A percentile compares a stretch with the other conserved stretches of the same genome.
These are phyloP conservation scores for Drosophila burlai DNA, from an alignment of 1,140 invertebrate genomes.

Conservation along the genomic window DNA sequence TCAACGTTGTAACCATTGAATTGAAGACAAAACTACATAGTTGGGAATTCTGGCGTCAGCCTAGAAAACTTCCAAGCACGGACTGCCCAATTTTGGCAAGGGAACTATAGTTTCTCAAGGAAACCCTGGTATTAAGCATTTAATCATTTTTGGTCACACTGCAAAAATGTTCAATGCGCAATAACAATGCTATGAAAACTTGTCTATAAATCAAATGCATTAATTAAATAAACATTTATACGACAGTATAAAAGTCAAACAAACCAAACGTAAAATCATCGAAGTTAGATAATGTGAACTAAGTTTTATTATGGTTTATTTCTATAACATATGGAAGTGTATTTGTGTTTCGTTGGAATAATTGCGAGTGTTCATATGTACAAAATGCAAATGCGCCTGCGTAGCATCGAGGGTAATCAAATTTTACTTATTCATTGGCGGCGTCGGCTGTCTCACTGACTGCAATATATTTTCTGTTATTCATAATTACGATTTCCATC, in stretches of 20 bases:
- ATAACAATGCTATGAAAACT: neutral
- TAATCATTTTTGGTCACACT: neutral
- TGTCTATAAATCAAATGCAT: neutral
- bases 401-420: neutral
- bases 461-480: constrained; percentile 56
- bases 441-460: constrained; percentile 46
- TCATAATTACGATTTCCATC: constrained; percentile 53
- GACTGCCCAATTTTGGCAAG: neutral
- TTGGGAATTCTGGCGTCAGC: neutral
- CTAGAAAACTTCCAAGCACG: neutral
- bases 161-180: too few relatives aligned
- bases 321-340: neutral
- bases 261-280: too few relatives aligned
- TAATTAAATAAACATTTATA: neutral
- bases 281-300: too few relatives aligned
- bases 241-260: too few relatives aligned
- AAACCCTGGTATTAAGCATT: neutral
- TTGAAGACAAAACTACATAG: neutral
- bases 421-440: neutral
- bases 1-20: too few relatives aligned
- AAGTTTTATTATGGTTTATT: neutral
- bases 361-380: neutral
- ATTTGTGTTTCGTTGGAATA: neutral
- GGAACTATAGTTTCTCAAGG: neutral
- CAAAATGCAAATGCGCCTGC: neutral